A percentile compares a stretch with the other conserved stretches of the same genome.
These are phyloP conservation scores for Calycopis cecrops DNA, from an alignment of 1,140 invertebrate species.

Conservation along the genomic window DNA sequence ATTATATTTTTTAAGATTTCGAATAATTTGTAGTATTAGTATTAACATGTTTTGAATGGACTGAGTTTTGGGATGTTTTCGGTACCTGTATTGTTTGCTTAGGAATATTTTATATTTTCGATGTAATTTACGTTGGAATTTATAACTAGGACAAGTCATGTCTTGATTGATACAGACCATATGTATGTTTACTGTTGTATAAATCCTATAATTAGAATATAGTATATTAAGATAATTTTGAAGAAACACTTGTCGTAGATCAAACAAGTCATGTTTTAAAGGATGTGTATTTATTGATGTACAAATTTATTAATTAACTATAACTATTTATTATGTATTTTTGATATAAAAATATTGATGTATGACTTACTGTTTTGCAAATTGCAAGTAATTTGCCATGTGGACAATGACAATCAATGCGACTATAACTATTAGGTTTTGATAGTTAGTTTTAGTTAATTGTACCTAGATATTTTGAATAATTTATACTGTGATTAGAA, in stretches of 20 bases:
- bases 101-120: constrained; percentile 22
- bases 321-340: no score
- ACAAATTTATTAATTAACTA: no score
- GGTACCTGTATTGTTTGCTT: constrained; percentile 26
- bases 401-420: constrained; percentile 22
- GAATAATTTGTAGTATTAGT: background rate
- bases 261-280: no score
- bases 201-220: no score
- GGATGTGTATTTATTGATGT: no score
- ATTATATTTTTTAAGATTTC: constrained; percentile 11
- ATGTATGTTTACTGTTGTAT: no score
- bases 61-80: constrained; percentile 16
- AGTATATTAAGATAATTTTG: no score
- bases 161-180: no score
- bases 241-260: no score
- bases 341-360: background rate
- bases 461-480: constrained; percentile 13
- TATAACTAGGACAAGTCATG: background rate
- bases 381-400: background rate
- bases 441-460: constrained; percentile 21
- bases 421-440: constrained; percentile 13
- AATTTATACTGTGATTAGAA: constrained; percentile 23
- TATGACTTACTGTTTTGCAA: constrained; percentile 2
- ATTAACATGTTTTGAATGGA: constrained; percentile 18
- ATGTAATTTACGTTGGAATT: constrained; percentile 20